Conservation (phyloP, 2,113 vertebrate species). For the Ceyx cyanopectus region DNA sequence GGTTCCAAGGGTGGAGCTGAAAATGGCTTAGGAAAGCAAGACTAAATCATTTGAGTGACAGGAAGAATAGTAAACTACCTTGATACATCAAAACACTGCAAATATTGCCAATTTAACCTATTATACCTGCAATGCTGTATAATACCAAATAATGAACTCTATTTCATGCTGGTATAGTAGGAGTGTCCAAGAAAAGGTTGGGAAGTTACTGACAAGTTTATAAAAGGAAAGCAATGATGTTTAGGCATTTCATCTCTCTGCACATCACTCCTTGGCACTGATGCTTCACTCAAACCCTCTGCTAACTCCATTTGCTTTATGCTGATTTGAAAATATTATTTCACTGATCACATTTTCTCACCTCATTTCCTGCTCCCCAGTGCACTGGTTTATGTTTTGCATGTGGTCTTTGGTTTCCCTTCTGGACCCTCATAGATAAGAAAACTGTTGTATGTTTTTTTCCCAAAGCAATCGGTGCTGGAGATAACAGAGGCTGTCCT, state of each 20-base stretch:
- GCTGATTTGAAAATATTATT: conserved; percentile 21
- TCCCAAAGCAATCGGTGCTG: neutral
- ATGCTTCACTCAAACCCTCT: neutral
- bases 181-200: neutral
- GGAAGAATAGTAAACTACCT: neutral
- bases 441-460: neutral
- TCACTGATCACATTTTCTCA: neutral
- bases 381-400: neutral
- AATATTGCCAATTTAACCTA: neutral
- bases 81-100: neutral
- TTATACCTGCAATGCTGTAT: neutral
- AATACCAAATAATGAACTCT: neutral
- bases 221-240: neutral
- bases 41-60: neutral
- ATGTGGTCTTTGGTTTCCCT: neutral
- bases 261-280: fast-evolving
- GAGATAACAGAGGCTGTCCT: conserved; percentile 43
- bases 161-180: neutral
- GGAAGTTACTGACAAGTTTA: neutral
- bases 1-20: neutral
- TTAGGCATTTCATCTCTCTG: neutral
- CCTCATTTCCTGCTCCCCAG: conserved; percentile 31
- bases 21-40: neutral
- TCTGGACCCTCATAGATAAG: conserved; percentile 59
- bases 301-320: neutral